A percentile compares a stretch with the other conserved stretches of the same genome.
These are phyloP conservation scores for Todus mexicanus DNA, from an alignment of 2,797 vertebrate genomes.

Conservation along the genomic window DNA sequence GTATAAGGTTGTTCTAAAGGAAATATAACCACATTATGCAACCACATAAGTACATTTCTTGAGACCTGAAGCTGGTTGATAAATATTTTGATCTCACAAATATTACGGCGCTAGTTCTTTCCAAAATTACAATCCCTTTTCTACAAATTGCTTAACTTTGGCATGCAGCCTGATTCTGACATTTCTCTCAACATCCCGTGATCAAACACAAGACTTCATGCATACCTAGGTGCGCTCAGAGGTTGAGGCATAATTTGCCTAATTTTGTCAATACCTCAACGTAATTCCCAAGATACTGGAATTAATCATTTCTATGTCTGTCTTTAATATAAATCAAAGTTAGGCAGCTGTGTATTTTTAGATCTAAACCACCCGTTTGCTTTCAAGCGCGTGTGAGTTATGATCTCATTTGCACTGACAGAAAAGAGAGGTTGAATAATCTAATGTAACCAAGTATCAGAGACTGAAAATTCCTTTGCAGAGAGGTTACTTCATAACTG, in stretches of 20 bases:
- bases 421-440: conserved; percentile 8
- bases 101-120: background rate
- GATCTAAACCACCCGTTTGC: background rate
- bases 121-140: background rate
- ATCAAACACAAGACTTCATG: background rate
- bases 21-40: background rate
- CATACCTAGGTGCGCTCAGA: background rate
- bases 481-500: background rate
- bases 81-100: background rate
- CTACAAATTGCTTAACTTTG: background rate
- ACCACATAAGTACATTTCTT: background rate
- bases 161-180: background rate
- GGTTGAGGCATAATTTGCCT: background rate
- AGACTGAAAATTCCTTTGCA: conserved; percentile 10
- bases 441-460: background rate
- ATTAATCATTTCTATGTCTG: conserved; percentile 23
- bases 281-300: conserved; percentile 23
- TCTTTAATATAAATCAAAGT: conserved; percentile 53
- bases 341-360: conserved; percentile 22
- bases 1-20: background rate
- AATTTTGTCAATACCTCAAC: conserved; percentile 50
- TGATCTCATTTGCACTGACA: conserved; percentile 37
- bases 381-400: conserved; percentile 23
- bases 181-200: background rate
- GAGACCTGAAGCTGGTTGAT: background rate